Evolutionary conservation across 2,797 vertebrate species (phyloP).

Genomic region (Babyrousa celebensis): DNA sequence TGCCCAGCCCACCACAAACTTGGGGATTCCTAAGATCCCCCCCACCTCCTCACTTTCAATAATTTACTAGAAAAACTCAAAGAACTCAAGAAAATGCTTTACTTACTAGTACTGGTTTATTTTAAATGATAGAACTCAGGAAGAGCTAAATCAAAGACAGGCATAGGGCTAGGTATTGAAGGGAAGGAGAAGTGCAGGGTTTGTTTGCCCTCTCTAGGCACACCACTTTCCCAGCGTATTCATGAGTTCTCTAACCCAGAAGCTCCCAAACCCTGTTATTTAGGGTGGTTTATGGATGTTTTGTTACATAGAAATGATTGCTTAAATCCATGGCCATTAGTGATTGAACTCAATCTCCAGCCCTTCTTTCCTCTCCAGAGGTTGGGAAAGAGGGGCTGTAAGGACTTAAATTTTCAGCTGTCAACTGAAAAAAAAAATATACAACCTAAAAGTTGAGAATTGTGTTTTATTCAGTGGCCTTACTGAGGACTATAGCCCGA

Average conservation of each 20-base stretch:
- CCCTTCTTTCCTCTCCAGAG: not conserved
- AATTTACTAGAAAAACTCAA: conserved; percentile 2
- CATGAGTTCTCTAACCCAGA: not conserved
- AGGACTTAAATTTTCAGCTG: not conserved
- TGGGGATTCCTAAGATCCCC: not conserved
- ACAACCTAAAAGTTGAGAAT: not conserved
- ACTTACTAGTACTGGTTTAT: conserved; percentile 37
- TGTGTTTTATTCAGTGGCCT: not conserved
- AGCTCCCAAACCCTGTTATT: not conserved
- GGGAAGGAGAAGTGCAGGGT: not conserved
- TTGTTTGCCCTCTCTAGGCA: not conserved
- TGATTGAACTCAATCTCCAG: not conserved
- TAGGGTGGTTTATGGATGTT: conserved; percentile 1
- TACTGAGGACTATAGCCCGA: not conserved
- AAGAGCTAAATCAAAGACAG: conserved; percentile 53
- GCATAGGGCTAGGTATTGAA: not conserved
- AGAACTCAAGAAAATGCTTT: conserved; percentile 16
- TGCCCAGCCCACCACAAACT: not conserved
- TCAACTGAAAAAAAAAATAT: not conserved
- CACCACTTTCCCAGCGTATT: not conserved
- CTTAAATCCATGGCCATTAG: not conserved
- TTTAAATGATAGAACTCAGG: not conserved
- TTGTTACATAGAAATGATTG: not conserved
- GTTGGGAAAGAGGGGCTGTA: not conserved
- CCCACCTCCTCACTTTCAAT: not conserved